Evolutionary conservation across 2,888 invertebrate genomes (phyloP).

Genomic region (Luperina testacea): DNA sequence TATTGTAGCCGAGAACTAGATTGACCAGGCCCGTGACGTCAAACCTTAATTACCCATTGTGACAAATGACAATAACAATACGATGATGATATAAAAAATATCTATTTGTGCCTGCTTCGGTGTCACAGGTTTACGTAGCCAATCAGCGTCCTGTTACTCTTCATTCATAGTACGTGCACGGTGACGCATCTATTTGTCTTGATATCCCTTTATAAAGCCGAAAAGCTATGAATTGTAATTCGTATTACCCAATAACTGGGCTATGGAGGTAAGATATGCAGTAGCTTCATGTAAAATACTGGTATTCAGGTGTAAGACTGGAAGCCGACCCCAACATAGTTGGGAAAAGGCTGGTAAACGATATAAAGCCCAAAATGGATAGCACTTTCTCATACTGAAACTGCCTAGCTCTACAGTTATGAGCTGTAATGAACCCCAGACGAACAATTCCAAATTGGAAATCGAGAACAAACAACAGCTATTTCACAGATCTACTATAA

Average conservation of each 20-base stretch:
- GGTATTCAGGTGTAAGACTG: not conserved
- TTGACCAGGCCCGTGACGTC: conserved; percentile 65
- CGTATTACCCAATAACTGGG: not conserved
- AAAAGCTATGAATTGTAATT: not conserved
- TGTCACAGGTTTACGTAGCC: not conserved
- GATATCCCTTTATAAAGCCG: not conserved
- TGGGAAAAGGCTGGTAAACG: not conserved
- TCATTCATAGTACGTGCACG: conserved; percentile 7
- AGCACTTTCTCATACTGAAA: not conserved
- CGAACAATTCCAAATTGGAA: not conserved
- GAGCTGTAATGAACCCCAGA: not conserved
- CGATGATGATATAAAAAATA: conserved; percentile 3
- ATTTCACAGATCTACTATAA: not conserved
- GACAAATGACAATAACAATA: conserved; percentile 45
- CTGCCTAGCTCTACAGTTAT: not conserved
- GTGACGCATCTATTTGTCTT: not conserved
- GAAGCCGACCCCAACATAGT: not conserved
- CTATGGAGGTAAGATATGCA: not conserved
- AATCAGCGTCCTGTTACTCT: not conserved
- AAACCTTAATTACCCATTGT: conserved; percentile 75
- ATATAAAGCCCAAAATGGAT: too few relatives aligned
- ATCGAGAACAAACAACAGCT: conserved; percentile 7
- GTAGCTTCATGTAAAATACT: not conserved
- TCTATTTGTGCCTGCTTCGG: conserved; percentile 3
- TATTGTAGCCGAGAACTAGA: conserved; percentile 30